These are phyloP conservation scores for Chymomyza caudatula DNA, from an alignment of 2,888 invertebrate genomes.

Conservation along the genomic window DNA sequence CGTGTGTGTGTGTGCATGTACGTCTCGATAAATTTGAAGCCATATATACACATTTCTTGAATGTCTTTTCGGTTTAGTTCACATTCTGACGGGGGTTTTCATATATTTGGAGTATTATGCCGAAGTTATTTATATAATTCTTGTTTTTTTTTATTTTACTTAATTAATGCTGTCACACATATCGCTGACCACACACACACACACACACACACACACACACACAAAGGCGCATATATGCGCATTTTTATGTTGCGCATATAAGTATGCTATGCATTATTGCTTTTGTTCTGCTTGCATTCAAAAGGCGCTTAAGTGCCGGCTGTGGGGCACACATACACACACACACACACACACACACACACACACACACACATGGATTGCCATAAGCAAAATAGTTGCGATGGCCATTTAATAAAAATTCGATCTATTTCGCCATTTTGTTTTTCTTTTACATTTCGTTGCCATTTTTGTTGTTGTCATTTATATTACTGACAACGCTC, in stretches of 20 bases:
- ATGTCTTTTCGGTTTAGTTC: slow-evolving; percentile 29
- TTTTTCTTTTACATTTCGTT: slow-evolving; percentile 53
- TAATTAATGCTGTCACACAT: slow-evolving; percentile 44
- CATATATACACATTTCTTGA: slow-evolving; percentile 31
- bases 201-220: no score
- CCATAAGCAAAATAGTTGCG: slow-evolving; percentile 67
- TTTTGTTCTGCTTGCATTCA: no score
- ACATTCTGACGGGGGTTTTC: slow-evolving; percentile 21
- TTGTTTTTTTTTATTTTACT: slow-evolving; percentile 20
- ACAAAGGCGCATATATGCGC: no score
- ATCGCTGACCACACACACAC: background rate
- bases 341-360: no score
- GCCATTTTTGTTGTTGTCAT: slow-evolving; percentile 65
- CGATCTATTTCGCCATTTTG: slow-evolving; percentile 53
- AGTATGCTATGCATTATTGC: slow-evolving; percentile 47
- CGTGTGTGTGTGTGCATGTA: background rate
- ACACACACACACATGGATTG: background rate
- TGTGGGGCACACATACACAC: slow-evolving; percentile 36
- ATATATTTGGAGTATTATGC: background rate
- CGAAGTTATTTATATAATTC: slow-evolving; percentile 21
- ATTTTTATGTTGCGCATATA: slow-evolving; percentile 61
- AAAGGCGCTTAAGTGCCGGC: no score
- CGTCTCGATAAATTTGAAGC: slow-evolving; percentile 23
- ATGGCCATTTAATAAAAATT: slow-evolving; percentile 67
- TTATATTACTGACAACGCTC: no score